Base-by-base conservation (phyloP, 2,888 invertebrate species). In the Conops quadrifasciatus region DNA sequence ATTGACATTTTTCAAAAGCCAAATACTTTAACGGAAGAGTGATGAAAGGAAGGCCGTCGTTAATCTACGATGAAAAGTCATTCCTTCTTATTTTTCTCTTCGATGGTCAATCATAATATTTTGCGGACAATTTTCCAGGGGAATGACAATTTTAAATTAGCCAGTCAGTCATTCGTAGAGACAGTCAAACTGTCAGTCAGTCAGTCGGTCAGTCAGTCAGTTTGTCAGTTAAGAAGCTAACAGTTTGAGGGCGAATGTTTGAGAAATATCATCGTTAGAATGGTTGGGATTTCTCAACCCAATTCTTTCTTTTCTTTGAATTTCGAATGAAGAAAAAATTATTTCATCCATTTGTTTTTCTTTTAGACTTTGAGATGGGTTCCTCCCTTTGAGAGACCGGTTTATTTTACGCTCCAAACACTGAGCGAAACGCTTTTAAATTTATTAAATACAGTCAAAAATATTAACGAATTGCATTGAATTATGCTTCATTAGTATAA, bases 31-130 rank as follows among this genome's bases (percentile, higher is more conserved):
- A 13, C 5, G 26, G 28, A 28, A 45, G 49, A 13, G 26, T 7
- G 13, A 26, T 26, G 26, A 66, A 66, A 66, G 78, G 78, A 78
- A 78, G 75, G 11, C 16, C 21, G 26, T 19, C 21, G 16, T 47
- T 45, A 63, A 64, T 49, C 49, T 11, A 16, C 36, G 36, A 36
- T 15, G 49, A 24, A 51, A 49, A 64, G n/a, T 43, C 78, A 78
- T 81, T 81, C 78, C 80, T 79, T 81, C 79, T 78, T 81, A 80
- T 80, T 79, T 79, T 76, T 36, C 36, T 36, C 9, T 36, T 36
- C 4, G 80, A 75, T 80, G 80, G 76, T 77, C 81, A 81, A 80
- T 81, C 80, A 79, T 79, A 80, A 80, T 80, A 81, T 79, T 80
- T 79, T 77, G 36, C 36, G 24, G 43, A 69, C 49, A 26, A 13